Conservation (phyloP, 2,113 vertebrate species). For the Psilopsiagon aurifrons region DNA sequence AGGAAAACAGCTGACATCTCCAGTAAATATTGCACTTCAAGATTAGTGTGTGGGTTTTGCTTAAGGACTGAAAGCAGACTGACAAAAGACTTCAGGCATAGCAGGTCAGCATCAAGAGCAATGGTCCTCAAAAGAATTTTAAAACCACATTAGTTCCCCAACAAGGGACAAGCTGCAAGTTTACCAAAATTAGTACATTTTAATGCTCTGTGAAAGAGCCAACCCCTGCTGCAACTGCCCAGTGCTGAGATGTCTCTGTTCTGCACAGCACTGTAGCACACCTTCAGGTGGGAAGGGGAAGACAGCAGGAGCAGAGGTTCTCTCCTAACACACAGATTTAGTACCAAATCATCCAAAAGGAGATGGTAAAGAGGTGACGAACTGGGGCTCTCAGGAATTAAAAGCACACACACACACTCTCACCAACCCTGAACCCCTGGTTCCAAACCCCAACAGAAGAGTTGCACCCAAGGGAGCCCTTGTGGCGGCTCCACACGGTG, state of each 20-base stretch:
- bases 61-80: conserved; percentile 27
- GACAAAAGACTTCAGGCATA: conserved; percentile 4
- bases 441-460: background rate
- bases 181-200: conserved; percentile 53
- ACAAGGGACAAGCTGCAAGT: conserved; percentile 60
- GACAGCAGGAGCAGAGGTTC: conserved; percentile 24
- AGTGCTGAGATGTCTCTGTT: conserved; percentile 11
- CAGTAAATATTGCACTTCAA: conserved; percentile 59
- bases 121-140: conserved; percentile 24
- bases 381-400: conserved; percentile 30
- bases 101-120: conserved; percentile 43
- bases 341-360: conserved; percentile 57
- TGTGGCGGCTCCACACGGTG: background rate
- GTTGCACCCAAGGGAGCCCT: background rate
- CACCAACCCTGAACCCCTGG: background rate
- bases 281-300: background rate
- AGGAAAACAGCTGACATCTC: background rate
- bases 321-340: conserved; percentile 33
- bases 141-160: conserved; percentile 52
- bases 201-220: conserved; percentile 43
- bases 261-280: background rate
- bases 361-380: conserved; percentile 32
- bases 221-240: conserved; percentile 4
- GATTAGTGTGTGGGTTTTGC: conserved; percentile 18
- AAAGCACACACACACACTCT: conserved; percentile 4